Conservation (phyloP, 2,888 invertebrate genomes). For the Exocentrus adspersus region DNA sequence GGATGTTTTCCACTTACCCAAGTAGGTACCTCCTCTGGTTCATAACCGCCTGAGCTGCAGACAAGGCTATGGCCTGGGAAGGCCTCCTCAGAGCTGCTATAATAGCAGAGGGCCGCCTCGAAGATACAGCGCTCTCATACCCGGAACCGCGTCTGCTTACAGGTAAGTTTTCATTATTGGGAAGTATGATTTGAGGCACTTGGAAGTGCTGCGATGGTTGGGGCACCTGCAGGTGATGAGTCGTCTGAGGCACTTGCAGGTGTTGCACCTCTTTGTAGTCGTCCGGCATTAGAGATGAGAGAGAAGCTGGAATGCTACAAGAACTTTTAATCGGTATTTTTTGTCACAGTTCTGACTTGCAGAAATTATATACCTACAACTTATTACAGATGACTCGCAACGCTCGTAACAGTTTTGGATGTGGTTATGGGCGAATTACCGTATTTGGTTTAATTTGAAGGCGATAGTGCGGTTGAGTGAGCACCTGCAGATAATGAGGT, state of each 20-base stretch:
- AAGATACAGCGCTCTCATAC: constrained; percentile 44
- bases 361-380: no score
- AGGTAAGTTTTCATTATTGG: constrained; percentile 24
- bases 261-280: background rate
- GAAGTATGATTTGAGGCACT: constrained; percentile 30
- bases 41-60: constrained; percentile 65
- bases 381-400: no score
- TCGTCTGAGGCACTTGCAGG: background rate
- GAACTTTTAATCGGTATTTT: no score
- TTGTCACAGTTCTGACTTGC: no score
- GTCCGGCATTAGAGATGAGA: background rate
- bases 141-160: constrained; percentile 19
- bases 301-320: background rate
- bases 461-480: no score
- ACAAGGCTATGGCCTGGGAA: constrained; percentile 69
- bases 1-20: constrained; percentile 43
- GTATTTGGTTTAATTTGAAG: no score
- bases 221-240: background rate
- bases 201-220: background rate
- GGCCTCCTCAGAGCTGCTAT: constrained; percentile 72
- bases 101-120: constrained; percentile 71
- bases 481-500: no score
- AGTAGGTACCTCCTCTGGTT: constrained; percentile 56
- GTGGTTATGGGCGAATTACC: no score
- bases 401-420: no score